A percentile compares a stretch with the other conserved stretches of the same genome.
Evolutionary conservation across 1,140 invertebrate genomes (phyloP).

Genomic region (Microplitis demolitor): DNA sequence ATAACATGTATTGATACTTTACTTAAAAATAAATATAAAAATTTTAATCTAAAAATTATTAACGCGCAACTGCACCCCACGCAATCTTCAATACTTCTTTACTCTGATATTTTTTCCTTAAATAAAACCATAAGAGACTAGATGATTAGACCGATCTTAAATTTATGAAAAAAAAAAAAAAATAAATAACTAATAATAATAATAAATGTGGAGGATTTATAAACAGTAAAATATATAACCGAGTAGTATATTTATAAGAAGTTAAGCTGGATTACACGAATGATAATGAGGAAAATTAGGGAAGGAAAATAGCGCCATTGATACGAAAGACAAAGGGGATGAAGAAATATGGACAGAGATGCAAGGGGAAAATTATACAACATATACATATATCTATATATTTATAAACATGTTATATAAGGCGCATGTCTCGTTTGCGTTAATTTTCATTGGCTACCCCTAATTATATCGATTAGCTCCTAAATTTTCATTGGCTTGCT

Average conservation of each 20-base stretch:
- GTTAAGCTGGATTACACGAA: not conserved
- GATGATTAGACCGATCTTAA: not conserved
- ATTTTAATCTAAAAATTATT: not conserved
- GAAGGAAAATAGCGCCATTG: constrained; percentile 4
- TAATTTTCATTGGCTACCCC: constrained; percentile 30
- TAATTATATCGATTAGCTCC: constrained; percentile 40
- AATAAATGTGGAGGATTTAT: not conserved
- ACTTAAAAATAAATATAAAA: not conserved
- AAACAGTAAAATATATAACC: not conserved
- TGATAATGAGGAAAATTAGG: not conserved
- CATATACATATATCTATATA: not conserved
- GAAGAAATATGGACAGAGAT: not conserved
- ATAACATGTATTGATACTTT: too few relatives aligned
- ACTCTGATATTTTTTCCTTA: not conserved
- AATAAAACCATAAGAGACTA: not conserved
- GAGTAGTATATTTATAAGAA: not conserved
- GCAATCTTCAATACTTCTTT: not conserved
- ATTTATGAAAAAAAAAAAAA: not conserved
- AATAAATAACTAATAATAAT: not conserved
- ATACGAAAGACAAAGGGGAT: not conserved
- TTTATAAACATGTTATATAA: not conserved
- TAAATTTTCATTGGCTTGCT: constrained; percentile 29
- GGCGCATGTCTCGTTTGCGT: constrained; percentile 31
- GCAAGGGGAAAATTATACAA: not conserved
- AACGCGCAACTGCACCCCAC: not conserved